Evolutionary conservation across 2,113 vertebrate genomes (phyloP).

Genomic region (Leptocoma aspasia): DNA sequence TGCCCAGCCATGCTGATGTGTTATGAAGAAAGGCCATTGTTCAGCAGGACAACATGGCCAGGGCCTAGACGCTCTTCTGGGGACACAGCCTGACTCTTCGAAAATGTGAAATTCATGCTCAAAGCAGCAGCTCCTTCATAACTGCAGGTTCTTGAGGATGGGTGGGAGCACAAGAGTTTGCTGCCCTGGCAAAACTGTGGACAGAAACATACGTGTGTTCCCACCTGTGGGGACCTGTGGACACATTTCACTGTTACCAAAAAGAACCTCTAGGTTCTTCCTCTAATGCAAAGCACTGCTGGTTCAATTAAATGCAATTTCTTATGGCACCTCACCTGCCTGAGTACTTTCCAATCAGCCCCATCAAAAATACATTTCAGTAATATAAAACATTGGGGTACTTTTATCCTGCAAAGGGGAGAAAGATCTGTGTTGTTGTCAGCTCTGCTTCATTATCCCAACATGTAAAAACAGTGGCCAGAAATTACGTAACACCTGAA

Average conservation of each 20-base stretch:
- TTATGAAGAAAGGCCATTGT: rapidly evolving
- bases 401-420: neutral
- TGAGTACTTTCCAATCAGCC: neutral
- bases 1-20: neutral
- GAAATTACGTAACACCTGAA: neutral
- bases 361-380: neutral
- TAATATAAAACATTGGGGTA: neutral
- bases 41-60: neutral
- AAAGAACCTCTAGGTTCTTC: neutral
- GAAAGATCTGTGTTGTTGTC: neutral
- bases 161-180: neutral
- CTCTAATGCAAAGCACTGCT: neutral
- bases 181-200: neutral
- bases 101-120: neutral
- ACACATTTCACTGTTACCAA: neutral
- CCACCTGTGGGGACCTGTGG: neutral
- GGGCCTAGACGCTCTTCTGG: neutral
- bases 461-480: neutral
- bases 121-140: neutral
- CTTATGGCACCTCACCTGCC: neutral
- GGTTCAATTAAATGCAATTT: neutral
- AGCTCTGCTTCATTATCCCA: neutral
- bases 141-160: neutral
- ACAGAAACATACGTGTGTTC: neutral
- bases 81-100: neutral